Base-by-base conservation (phyloP, 2,888 invertebrate species). In the Dynastes hyllus region DNA sequence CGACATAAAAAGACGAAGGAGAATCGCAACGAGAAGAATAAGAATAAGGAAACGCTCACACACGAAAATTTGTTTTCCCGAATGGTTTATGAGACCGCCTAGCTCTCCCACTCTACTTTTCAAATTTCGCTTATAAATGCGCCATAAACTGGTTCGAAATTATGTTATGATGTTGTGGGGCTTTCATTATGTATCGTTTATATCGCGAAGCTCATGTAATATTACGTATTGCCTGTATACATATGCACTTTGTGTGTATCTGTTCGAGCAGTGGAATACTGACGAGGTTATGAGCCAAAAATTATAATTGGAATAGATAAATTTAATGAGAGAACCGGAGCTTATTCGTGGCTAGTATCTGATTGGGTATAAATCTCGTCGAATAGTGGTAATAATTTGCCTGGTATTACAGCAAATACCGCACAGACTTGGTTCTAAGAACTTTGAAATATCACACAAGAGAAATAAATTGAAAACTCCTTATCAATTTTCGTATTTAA, bases 241-340 rank as follows among this genome's bases (percentile, higher is more conserved):
- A 32, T 37, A 45, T 66, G 45, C 32, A 37, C 32, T 40, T 37
- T 66, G 16, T 51, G 29, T 51, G 29, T 16, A n/a, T 63, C 27
- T 32, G 50, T 67, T 40, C 27, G 29, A 9, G 22, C 69, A 69
- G 29, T 29, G 69, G 77, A 80, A 70, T 69, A 70, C 79, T 81
- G 82, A 82, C 82, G 79, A 71, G 78, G 82, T 80, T 81, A 81
- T 76, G 82, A 83, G 84, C 84, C 83, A 84, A 84, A 83, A 84
- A 84, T 83, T 82, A 80, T 84, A 84, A 84, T 84, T 83, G 83
- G 83, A 84, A 83, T 79, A 81, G 78, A 84, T 84, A 84, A 83
- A 82, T 84, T 80, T 80, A 40, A 61, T 58, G 61, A 75, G 29
- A 16, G n/a, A 75, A 1, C 27, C 22, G 86, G 86, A 86, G 27